phyloP scores from a whole-genome alignment of 2,888 invertebrate genomes.

The Drosophila mimica region DNA sequence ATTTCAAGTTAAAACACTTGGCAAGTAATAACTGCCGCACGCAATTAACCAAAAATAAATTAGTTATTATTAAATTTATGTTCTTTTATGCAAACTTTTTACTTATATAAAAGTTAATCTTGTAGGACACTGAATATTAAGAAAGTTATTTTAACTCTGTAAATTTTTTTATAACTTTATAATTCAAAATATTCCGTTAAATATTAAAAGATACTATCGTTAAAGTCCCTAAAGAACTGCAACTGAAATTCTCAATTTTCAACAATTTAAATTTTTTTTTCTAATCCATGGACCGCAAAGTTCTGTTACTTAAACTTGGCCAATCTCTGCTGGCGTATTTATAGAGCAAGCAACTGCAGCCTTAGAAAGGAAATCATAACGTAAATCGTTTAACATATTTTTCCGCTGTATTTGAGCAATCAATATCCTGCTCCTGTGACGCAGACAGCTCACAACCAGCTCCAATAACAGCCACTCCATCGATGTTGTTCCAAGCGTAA shows the following conservation, averaged over 20 bases:
- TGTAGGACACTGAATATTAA: background rate
- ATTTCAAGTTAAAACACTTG: conserved; percentile 38
- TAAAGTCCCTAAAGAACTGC: background rate
- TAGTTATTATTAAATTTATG: background rate
- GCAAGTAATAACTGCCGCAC: conserved; percentile 6
- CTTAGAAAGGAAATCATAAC: background rate
- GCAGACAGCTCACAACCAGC: background rate
- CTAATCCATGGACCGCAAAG: background rate
- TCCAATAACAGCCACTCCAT: conserved; percentile 10
- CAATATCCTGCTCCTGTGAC: conserved; percentile 13
- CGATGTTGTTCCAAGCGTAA: conserved; percentile 47
- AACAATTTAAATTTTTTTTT: background rate
- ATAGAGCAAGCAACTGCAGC: conserved; percentile 4
- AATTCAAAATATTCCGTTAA: background rate
- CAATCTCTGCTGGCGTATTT: background rate
- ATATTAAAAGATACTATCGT: background rate
- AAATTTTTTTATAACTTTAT: background rate
- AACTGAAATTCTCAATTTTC: background rate
- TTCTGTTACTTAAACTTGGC: background rate
- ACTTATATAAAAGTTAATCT: background rate
- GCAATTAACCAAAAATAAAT: conserved; percentile 23
- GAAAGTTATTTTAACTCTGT: background rate
- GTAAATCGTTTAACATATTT: conserved; percentile 14
- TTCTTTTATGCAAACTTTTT: background rate
- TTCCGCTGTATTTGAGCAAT: conserved; percentile 26